Evolutionary conservation across 2,113 vertebrate genomes (phyloP).

Genomic region (Lathamus discolor): DNA sequence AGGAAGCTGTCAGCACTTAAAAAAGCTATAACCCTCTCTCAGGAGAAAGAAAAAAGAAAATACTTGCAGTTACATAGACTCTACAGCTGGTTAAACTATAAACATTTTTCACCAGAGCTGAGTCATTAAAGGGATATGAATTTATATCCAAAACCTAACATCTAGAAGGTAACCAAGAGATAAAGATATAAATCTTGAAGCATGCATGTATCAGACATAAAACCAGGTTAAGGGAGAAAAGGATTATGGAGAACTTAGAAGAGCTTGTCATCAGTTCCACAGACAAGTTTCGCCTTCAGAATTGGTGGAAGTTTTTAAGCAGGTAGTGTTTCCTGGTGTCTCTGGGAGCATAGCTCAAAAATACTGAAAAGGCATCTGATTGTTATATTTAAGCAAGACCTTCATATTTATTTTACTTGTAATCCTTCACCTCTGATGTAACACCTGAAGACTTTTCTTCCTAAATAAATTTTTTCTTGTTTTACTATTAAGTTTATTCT

Average conservation of each 20-base stretch:
- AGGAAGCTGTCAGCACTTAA: neutral
- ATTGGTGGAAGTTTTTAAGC: neutral
- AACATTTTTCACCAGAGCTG: neutral
- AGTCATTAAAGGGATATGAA: neutral
- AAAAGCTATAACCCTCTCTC: neutral
- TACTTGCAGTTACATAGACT: neutral
- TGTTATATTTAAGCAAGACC: neutral
- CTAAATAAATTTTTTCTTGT: neutral
- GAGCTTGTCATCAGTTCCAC: neutral
- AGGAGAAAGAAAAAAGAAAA: neutral
- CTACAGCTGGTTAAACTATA: neutral
- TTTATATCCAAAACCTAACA: neutral
- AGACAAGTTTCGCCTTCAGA: neutral
- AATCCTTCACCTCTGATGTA: neutral
- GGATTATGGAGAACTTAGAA: neutral
- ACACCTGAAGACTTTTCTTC: neutral
- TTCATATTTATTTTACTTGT: neutral
- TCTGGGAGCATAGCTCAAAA: neutral
- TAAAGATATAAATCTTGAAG: neutral
- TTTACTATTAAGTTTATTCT: neutral
- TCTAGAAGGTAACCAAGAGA: neutral
- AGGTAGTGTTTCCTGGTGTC: neutral
- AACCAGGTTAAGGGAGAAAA: neutral
- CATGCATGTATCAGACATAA: neutral
- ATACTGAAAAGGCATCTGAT: neutral